These are phyloP conservation scores for Gryllus bimaculatus DNA, from an alignment of 1,140 invertebrate genomes.

Conservation along the genomic window DNA sequence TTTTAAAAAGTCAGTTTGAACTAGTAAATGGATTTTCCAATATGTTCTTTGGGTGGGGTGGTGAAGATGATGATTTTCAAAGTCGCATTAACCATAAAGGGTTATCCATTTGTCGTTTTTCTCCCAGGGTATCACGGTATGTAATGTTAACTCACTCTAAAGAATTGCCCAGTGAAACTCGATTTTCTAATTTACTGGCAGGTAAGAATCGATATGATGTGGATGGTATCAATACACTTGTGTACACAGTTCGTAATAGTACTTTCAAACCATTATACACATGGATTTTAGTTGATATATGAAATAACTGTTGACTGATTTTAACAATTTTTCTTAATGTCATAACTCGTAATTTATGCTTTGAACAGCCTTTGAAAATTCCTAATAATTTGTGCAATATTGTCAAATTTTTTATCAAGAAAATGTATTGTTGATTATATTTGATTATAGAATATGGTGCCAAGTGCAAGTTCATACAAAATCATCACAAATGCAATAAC, in stretches of 20 bases:
- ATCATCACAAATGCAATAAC: too few species aligned
- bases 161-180: conserved; percentile 44
- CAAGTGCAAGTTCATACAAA: too few species aligned
- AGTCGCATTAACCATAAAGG: conserved; percentile 42
- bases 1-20: conserved; percentile 59
- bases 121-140: conserved; percentile 59
- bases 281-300: conserved; percentile 36
- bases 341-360: too few species aligned
- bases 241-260: conserved; percentile 48
- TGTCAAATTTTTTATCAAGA: too few species aligned
- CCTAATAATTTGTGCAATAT: too few species aligned
- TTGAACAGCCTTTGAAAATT: too few species aligned
- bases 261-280: conserved; percentile 47
- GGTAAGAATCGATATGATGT: conserved; percentile 44
- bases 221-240: conserved; percentile 62
- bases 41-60: conserved; percentile 78
- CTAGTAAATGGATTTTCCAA: conserved; percentile 89
- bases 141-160: conserved; percentile 58
- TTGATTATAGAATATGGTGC: too few species aligned
- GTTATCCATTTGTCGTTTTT: conserved; percentile 56
- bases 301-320: not conserved
- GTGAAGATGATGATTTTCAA: conserved; percentile 86
- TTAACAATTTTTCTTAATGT: too few species aligned
- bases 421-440: too few species aligned
- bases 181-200: conserved; percentile 47